Evolutionary conservation across 2,797 vertebrate species (phyloP), one percentile per base, ranked within the genome.

Genomic region (Trachurus trachurus): DNA sequence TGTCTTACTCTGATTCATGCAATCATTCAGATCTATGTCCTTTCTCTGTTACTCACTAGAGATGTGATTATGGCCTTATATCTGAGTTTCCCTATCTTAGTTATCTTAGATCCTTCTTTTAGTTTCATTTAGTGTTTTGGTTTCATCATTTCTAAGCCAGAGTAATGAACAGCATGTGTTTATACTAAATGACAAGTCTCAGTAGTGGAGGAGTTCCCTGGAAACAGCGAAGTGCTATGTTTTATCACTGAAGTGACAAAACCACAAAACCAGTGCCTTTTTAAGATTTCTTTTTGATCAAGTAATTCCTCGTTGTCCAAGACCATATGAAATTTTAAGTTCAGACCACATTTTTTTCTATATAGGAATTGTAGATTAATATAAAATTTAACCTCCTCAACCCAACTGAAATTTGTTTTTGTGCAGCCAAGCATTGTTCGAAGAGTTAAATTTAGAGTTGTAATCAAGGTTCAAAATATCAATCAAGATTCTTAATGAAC

Each of bases 111-210:
- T 89, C 81, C 77, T 78, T 82, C 72, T 91, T 92, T 89, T 88
- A 83, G 81, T 91, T 91, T 92, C 86, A 85, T 71, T 74, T 13
- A 34, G 12, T 74, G 54, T 71, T 78, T 81, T 78, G 68, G 74
- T 89, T 86, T 92, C 84, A 83, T 84, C 66, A 82, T 71, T 78
- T 29, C 61, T 17, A 49, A 56, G 4, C 22, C 11, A 4, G 19
- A 74, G 12, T 58, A 39, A 71, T 64, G 47, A 69, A 58, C 40
- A 22, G 3, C 22, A 40, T 44, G 66, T 77, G 34, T 73, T 78
- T 29, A 77, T 71, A 22, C 29, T 80, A 59, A 81, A 76, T 57
- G 8, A 12, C 10, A 40, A 40, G 21, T 59, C 62, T 74, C 49
- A 16, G 10, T 37, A 12, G 9, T 45, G 13, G 39, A 74, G 54